Evolutionary conservation across 1,140 invertebrate species (phyloP), one percentile per base, ranked within the genome.

Genomic region (Meteorus sp.): DNA sequence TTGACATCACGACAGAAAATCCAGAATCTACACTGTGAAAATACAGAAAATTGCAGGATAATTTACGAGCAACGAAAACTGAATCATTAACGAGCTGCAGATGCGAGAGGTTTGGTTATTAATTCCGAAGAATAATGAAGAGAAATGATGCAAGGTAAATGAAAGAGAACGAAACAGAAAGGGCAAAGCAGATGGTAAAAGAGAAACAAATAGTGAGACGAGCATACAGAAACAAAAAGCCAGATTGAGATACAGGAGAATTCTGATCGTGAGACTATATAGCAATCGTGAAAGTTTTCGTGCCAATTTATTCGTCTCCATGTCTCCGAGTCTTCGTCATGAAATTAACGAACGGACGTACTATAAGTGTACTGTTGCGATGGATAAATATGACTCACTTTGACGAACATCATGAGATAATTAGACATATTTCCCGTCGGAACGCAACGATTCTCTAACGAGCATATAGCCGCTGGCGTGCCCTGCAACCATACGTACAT

Each of bases 31-130:
- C 48, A 48, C 48, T 27, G 56, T 37, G 56, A 47, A 59, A 52
- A 23, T 52, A 43, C 56, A 48, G 52, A 47, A 59, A 59, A 59
- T 59, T 59, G 52, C 52, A 48, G 52, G 59, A 56, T 56, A 60
- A 56, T 53, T 35, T 45, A 56, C 59, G 43, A 60, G 37, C 47
- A 45, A 61, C 54, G 59, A 61, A 61, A 61, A n/a, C n/a, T 54
- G 59, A 61, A 61, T 61, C 59, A 61, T 61, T 61, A 61, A 61
- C 59, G 59, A 61, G 59, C 59, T 61, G 59, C 59, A 61, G 59
- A 61, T 61, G 59, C 54, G 54, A 61, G 54, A 45, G 39, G 43
- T 53, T 61, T 54, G 54, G 47, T 56, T 61, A 61, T 56, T 61
- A 56, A 61, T 61, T 61, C 59, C 39, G 35, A 43, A 33, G 31